phyloP scores from a whole-genome alignment of 2,888 invertebrate species.

The Zhuqinia jingwanae region DNA sequence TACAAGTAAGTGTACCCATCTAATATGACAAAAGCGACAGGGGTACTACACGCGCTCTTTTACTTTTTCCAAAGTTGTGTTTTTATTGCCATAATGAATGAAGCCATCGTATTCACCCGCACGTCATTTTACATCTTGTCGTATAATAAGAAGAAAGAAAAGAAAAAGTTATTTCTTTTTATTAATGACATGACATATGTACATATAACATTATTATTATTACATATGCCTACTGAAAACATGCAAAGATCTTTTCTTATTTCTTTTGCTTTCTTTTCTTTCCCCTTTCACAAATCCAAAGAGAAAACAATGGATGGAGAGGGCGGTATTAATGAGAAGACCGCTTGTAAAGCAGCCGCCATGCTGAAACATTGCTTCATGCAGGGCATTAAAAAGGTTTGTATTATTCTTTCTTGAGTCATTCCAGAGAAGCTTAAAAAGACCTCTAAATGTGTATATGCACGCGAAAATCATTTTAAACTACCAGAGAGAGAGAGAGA shows the following conservation, averaged over 20 bases:
- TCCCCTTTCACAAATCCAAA: conserved; percentile 35
- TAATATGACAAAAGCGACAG: neutral
- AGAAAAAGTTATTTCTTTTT: neutral
- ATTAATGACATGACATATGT: conserved; percentile 38
- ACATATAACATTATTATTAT: too few species aligned
- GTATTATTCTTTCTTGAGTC: conserved; percentile 21
- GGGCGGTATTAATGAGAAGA: conserved; percentile 67
- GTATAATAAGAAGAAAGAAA: neutral
- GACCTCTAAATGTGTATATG: neutral
- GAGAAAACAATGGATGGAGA: conserved; percentile 67
- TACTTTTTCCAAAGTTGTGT: neutral
- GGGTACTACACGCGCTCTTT: neutral
- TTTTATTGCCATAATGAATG: conserved; percentile 46
- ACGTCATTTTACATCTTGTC: conserved; percentile 4
- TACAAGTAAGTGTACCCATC: conserved; percentile 65
- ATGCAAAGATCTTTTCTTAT: conserved; percentile 1
- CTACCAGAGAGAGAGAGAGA: neutral
- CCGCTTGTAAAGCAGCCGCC: conserved; percentile 62
- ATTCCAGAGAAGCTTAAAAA: conserved; percentile 3
- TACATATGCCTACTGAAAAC: conserved; percentile 41
- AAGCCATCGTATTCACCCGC: conserved; percentile 10
- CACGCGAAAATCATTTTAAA: conserved; percentile 19
- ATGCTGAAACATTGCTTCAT: conserved; percentile 66
- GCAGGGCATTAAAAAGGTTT: conserved; percentile 60
- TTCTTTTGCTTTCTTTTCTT: neutral